Percentiles rank a stretch among this genome's conserved stretches.
Evolutionary conservation across 2,797 vertebrate genomes (phyloP).

Genomic region (Cynopterus sphinx): DNA sequence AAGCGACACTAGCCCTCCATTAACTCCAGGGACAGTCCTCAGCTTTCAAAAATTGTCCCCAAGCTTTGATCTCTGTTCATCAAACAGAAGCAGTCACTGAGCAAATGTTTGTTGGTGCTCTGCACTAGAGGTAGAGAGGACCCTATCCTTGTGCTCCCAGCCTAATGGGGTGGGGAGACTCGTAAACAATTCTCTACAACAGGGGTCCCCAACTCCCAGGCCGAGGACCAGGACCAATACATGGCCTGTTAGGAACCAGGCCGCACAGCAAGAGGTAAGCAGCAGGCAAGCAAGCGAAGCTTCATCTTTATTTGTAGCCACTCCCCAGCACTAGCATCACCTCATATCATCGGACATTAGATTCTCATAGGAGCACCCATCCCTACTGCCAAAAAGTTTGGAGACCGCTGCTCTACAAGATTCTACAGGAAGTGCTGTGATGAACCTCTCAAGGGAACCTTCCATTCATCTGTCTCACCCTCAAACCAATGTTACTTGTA

Average conservation of each 20-base stretch:
- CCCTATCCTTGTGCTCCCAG: not conserved
- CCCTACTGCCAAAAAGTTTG: no score
- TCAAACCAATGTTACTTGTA: not conserved
- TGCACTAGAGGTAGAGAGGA: not conserved
- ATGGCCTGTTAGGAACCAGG: no score
- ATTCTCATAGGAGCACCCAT: no score
- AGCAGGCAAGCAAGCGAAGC: no score
- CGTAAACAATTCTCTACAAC: not conserved
- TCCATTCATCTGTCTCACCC: not conserved
- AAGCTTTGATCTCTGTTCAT: not conserved
- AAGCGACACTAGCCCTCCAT: not conserved
- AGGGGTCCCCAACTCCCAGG: no score
- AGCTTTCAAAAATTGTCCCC: not conserved
- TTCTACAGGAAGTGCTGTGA: not conserved
- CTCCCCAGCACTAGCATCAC: no score
- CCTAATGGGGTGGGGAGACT: not conserved
- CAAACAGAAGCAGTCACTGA: not conserved
- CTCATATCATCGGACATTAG: no score
- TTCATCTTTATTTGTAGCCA: no score
- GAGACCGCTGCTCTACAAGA: not conserved
- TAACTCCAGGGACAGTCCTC: not conserved
- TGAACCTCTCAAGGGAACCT: not conserved
- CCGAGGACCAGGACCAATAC: no score
- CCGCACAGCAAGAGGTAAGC: no score
- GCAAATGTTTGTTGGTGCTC: not conserved